These are phyloP conservation scores for Ennomos fuscantarius DNA, from an alignment of 2,888 invertebrate genomes.

Conservation along the genomic window DNA sequence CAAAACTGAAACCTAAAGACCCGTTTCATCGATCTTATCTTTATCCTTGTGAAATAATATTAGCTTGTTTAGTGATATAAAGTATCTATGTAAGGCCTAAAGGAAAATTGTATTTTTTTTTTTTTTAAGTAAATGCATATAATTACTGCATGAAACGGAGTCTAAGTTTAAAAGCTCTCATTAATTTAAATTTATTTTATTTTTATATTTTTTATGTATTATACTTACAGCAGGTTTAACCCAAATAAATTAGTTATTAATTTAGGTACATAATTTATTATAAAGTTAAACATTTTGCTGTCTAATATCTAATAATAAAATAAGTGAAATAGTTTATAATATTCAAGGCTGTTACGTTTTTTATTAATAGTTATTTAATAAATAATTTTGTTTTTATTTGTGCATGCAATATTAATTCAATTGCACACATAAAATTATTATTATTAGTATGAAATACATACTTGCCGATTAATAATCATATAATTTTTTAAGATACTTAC, in stretches of 20 bases:
- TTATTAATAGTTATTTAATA: too few relatives aligned
- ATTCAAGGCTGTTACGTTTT: too few relatives aligned
- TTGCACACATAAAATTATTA: too few relatives aligned
- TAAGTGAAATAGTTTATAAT: too few relatives aligned
- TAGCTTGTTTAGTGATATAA: conserved; percentile 8
- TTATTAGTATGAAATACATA: not conserved
- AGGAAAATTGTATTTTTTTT: conserved; percentile 2
- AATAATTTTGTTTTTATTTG: too few relatives aligned
- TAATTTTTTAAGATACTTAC: conserved; percentile 14
- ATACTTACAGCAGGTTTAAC: conserved; percentile 5
- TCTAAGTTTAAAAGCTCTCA: conserved; percentile 16
- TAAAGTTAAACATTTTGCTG: not conserved
- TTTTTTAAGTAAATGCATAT: not conserved
- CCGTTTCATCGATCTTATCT: conserved; percentile 8
- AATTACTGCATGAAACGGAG: conserved; percentile 4
- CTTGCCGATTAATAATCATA: conserved; percentile 26
- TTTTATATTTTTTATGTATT: not conserved
- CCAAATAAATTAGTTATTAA: conserved; percentile 1
- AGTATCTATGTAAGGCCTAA: conserved; percentile 11
- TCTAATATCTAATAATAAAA: too few relatives aligned
- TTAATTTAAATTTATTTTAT: conserved; percentile 1
- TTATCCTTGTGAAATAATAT: not conserved
- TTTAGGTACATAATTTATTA: not conserved
- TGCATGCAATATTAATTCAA: too few relatives aligned
- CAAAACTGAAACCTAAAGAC: not conserved